A percentile compares a stretch with the other conserved stretches of the same genome.
These are phyloP conservation scores for Mola mola DNA, from an alignment of 2,113 vertebrate genomes.

Conservation along the genomic window DNA sequence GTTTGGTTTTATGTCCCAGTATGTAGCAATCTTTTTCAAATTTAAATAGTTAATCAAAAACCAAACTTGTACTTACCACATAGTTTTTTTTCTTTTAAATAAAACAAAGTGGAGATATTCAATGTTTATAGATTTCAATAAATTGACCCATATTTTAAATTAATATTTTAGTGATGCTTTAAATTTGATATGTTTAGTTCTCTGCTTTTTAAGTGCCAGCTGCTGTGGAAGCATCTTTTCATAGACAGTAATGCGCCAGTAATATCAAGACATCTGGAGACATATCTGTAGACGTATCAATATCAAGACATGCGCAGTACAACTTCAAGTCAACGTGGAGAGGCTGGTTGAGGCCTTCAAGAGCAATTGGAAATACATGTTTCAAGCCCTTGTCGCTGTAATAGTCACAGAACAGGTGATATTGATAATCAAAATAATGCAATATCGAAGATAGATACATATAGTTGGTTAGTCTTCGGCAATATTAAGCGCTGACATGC, in stretches of 20 bases:
- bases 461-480: too few relatives aligned
- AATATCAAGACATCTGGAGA: too few relatives aligned
- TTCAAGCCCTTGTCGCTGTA: neutral
- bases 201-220: too few relatives aligned
- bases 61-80: neutral
- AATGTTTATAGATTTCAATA: too few relatives aligned
- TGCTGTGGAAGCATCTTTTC: too few relatives aligned
- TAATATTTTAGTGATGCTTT: too few relatives aligned
- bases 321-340: neutral
- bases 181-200: too few relatives aligned
- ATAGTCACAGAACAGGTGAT: neutral
- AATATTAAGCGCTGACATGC: too few relatives aligned
- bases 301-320: conserved; percentile 63
- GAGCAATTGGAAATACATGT: neutral
- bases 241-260: too few relatives aligned
- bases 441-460: neutral
- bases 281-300: too few relatives aligned
- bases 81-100: too few relatives aligned
- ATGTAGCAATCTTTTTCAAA: neutral
- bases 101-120: neutral
- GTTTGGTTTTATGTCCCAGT: conserved; percentile 54
- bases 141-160: too few relatives aligned
- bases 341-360: conserved; percentile 26
- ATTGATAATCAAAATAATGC: neutral
- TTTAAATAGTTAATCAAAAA: neutral